Evolutionary conservation across 2,113 vertebrate species (phyloP).

Genomic region (Gallinago paraguaiae): DNA sequence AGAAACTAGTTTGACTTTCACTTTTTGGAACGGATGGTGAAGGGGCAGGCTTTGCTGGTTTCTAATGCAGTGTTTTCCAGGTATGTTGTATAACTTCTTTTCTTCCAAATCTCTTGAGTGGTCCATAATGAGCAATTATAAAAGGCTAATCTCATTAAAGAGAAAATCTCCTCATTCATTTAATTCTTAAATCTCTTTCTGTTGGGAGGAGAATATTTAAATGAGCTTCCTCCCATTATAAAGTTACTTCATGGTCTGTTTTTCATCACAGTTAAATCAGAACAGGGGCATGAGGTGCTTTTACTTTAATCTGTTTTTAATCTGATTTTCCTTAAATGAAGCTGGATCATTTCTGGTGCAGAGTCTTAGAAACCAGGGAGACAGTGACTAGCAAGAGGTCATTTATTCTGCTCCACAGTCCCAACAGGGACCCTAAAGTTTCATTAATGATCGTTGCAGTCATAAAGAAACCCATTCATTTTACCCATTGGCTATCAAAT

Average conservation of each 20-base stretch:
- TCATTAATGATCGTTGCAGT: conserved; percentile 43
- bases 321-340: conserved; percentile 45
- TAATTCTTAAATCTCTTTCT: conserved; percentile 54
- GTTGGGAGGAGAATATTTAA: conserved; percentile 47
- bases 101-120: conserved; percentile 28
- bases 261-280: conserved; percentile 50
- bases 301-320: conserved; percentile 54
- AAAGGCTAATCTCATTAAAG: conserved; percentile 53
- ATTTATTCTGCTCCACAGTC: neutral
- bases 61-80: conserved; percentile 51
- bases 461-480: neutral
- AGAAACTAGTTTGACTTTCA: conserved; percentile 27
- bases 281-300: conserved; percentile 31
- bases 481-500: conserved; percentile 11
- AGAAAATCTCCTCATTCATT: conserved; percentile 48
- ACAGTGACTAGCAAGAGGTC: conserved; percentile 28
- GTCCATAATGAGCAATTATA: conserved; percentile 30
- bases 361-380: conserved; percentile 39
- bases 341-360: conserved; percentile 19
- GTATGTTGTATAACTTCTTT: conserved; percentile 22
- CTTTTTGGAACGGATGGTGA: neutral
- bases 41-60: neutral
- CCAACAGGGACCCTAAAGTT: conserved; percentile 23
- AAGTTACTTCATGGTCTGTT: conserved; percentile 52
- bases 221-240: conserved; percentile 50